These are phyloP conservation scores for Bombus confusus DNA, from an alignment of 1,140 invertebrate species.

Conservation along the genomic window DNA sequence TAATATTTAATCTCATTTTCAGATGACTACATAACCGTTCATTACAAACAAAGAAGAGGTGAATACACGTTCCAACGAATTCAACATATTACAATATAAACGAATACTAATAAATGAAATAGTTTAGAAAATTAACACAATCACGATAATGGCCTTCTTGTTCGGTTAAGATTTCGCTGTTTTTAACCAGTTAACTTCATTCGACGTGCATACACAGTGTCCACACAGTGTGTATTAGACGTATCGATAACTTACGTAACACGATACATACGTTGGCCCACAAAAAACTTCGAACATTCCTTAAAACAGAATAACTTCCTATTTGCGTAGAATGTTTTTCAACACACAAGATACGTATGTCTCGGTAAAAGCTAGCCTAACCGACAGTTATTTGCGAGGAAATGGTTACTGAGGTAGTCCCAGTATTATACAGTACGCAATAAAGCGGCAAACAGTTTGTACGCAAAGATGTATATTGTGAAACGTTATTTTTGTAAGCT, in stretches of 20 bases:
- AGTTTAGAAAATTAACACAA: slow-evolving; percentile 20
- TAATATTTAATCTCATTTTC: slow-evolving; percentile 80
- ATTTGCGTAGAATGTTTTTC: too few species aligned
- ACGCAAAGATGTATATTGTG: too few species aligned
- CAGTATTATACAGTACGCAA: too few species aligned
- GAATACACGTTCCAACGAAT: slow-evolving; percentile 82
- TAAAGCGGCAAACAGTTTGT: too few species aligned
- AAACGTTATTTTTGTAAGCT: too few species aligned
- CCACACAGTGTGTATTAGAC: neutral
- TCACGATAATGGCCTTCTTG: slow-evolving; percentile 5
- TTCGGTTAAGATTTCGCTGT: slow-evolving; percentile 8
- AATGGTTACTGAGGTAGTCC: too few species aligned
- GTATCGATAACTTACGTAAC: neutral
- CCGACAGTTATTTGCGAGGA: too few species aligned
- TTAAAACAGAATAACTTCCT: too few species aligned
- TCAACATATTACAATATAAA: slow-evolving; percentile 33
- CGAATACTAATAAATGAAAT: slow-evolving; percentile 44
- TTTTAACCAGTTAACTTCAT: neutral
- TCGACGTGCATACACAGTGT: neutral
- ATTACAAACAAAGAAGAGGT: slow-evolving; percentile 93
- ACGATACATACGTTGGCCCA: too few species aligned
- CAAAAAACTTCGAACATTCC: too few species aligned
- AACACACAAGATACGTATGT: too few species aligned
- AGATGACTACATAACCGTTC: slow-evolving; percentile 94
- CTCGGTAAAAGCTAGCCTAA: too few species aligned